Evolutionary conservation across 2,797 vertebrate genomes (phyloP), one percentile per base, ranked within the genome.

Genomic region (Diceros bicornis): DNA sequence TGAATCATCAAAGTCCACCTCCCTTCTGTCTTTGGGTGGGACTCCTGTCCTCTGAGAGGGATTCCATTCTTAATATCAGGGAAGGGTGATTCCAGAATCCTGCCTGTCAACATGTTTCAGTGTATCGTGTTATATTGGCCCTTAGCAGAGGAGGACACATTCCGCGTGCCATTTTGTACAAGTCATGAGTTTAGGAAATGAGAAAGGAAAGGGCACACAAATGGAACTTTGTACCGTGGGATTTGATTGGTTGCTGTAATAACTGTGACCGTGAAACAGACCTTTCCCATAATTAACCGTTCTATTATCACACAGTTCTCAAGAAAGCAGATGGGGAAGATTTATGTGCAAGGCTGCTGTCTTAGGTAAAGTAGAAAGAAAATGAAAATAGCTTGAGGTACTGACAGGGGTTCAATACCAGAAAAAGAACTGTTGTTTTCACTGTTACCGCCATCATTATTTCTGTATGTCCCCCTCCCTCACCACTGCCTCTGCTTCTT

Each of bases 201-300:
- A 57, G 32, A 34, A 92, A 47, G 94, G 68, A 93, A 84, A 82
- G 72, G 71, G 18, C 44, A 92, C 34, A 47, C 61, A 69, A 64
- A 82, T 69, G 66, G 68, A 78, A 34, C 71, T 66, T 89, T n/a
- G 66, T 50, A 16, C n/a, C 25, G 1, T 52, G 37, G 29, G 32
- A 23, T 92, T 66, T 85, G 77, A 79, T 88, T 86, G 27, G 84
- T 74, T 47, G 34, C 52, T 82, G 4, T 64, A 77, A 41, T 91
- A 68, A 64, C 23, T 68, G 50, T 94, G 66, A 66, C 52, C 23
- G 1, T 75, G 82, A 85, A 87, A 82, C 57, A 91, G 68, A 66
- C 2, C 29, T 95, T 96, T n/a, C 17, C 44, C 72, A 34, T 93
- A 91, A 94, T 75, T 92, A 92, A 83, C 44, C 66, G n/a, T n/a